phyloP scores from a whole-genome alignment of 1,140 invertebrate species.

The Drosophila leontia region DNA sequence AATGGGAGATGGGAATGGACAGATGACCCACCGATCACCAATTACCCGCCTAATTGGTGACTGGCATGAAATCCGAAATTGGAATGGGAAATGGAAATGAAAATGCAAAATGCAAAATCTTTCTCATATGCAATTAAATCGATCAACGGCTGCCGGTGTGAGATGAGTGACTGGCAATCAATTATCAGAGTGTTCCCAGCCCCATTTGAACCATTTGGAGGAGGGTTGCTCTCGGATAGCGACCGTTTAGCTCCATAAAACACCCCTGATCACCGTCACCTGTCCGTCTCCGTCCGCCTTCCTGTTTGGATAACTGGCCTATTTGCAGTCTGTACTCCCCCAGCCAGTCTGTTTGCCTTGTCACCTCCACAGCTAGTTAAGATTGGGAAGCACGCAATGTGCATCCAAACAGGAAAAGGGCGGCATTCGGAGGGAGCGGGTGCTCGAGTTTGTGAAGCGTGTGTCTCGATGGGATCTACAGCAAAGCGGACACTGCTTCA shows the following conservation, averaged over 20 bases:
- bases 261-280: constrained; percentile 1
- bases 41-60: constrained; percentile 60
- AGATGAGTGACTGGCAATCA: constrained; percentile 15
- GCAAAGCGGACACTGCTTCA: neutral
- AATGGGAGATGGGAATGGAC: neutral
- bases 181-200: constrained; percentile 1
- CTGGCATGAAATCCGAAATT: constrained; percentile 54
- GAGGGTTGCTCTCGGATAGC: neutral
- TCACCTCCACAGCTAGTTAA: neutral
- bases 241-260: constrained; percentile 22
- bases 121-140: constrained; percentile 43
- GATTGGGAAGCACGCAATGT: constrained; percentile 24
- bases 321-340: neutral
- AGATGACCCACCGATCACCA: constrained; percentile 23
- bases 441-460: neutral
- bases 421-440: neutral
- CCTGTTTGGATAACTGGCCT: neutral
- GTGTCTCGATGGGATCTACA: neutral
- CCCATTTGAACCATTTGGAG: neutral
- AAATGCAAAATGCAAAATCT: constrained; percentile 36
- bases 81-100: constrained; percentile 26
- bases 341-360: neutral
- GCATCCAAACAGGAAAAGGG: neutral
- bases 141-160: constrained; percentile 36
- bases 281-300: neutral